Evolutionary conservation across 2,113 vertebrate genomes (phyloP).

Genomic region (Redunca redunca): DNA sequence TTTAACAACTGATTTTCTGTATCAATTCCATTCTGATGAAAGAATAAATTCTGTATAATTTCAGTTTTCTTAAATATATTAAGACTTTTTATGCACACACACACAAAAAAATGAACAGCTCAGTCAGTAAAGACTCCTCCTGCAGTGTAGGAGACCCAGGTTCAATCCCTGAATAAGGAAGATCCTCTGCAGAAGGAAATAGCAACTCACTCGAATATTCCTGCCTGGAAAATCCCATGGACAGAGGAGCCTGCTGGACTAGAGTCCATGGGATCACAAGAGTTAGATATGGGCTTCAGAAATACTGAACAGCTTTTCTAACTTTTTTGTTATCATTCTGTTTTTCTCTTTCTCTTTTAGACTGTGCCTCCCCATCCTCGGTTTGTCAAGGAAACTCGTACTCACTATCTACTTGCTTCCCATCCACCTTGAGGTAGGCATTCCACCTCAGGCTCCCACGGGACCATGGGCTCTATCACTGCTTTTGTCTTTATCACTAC

Average conservation of each 20-base stretch:
- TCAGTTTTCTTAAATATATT: too few relatives aligned
- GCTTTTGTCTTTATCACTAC: background rate
- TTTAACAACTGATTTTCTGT: too few relatives aligned
- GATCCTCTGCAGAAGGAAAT: background rate
- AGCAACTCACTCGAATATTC: background rate
- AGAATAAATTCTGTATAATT: too few relatives aligned
- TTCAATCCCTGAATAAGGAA: background rate
- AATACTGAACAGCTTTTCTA: background rate
- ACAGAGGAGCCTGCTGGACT: background rate
- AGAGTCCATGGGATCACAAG: background rate
- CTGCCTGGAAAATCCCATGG: background rate
- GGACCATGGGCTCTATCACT: background rate
- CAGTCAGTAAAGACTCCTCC: background rate
- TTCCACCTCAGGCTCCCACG: fast-evolving
- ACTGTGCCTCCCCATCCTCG: background rate
- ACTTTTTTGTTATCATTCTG: background rate
- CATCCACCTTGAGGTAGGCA: background rate
- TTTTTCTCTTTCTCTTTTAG: background rate
- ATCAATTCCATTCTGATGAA: too few relatives aligned
- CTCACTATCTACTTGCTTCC: background rate
- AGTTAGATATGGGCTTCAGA: background rate
- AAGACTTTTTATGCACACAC: too few relatives aligned
- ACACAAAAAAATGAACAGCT: background rate
- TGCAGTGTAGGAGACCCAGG: background rate
- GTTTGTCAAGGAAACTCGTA: background rate